A percentile compares a stretch with the other conserved stretches of the same genome.
These are phyloP conservation scores for Harpagoxenus sublaevis DNA, from an alignment of 2,888 invertebrate genomes.

Conservation along the genomic window DNA sequence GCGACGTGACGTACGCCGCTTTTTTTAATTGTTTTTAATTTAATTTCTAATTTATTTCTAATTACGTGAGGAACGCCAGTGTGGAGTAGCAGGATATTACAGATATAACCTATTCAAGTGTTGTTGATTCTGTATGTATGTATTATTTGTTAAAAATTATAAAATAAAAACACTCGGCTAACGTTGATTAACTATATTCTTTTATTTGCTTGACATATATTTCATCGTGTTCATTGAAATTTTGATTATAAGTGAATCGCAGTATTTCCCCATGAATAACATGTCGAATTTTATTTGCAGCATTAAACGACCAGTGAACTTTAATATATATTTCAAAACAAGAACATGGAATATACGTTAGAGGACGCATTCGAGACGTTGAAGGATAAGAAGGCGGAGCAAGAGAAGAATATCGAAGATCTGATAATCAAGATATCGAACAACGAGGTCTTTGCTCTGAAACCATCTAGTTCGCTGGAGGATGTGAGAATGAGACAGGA, in stretches of 20 bases:
- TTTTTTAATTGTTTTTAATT: background rate
- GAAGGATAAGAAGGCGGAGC: constrained; percentile 67
- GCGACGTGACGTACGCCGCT: background rate
- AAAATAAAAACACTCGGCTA: background rate
- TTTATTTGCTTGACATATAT: background rate
- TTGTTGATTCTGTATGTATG: background rate
- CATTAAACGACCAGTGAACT: background rate
- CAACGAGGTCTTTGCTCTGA: constrained; percentile 64
- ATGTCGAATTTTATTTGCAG: constrained; percentile 3
- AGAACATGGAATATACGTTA: constrained; percentile 75
- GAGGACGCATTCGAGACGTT: constrained; percentile 78
- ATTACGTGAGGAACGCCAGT: background rate
- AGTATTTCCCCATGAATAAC: background rate
- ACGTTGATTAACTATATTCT: background rate
- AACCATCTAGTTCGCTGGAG: constrained; percentile 54
- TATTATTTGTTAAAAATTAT: background rate
- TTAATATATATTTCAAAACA: constrained; percentile 6
- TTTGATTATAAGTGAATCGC: background rate
- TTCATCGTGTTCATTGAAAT: background rate
- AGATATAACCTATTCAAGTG: background rate
- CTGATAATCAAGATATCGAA: constrained; percentile 69
- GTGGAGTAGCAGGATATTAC: background rate
- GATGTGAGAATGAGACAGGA: constrained; percentile 71
- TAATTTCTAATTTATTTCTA: background rate
- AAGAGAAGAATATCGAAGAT: constrained; percentile 71